Conservation (phyloP, 2,797 vertebrate genomes). For the Anolis apletophallus region DNA sequence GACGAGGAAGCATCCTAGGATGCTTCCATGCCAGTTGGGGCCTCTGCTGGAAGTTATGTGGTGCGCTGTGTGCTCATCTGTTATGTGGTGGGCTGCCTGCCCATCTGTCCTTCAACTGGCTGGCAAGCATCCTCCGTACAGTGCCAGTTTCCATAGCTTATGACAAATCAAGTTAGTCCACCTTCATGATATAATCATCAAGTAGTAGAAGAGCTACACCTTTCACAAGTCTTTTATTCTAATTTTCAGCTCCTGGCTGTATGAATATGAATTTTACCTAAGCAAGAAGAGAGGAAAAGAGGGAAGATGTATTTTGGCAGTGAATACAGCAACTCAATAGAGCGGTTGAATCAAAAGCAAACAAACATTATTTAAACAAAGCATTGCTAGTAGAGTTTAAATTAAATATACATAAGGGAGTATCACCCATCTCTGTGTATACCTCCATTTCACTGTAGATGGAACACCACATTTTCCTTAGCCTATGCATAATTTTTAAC, state of each 20-base stretch:
- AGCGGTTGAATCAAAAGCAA: conserved; percentile 63
- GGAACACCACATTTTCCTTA: not conserved
- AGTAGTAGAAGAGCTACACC: conserved; percentile 43
- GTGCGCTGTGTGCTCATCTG: no score
- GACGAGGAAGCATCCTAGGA: no score
- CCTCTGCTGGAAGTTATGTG: no score
- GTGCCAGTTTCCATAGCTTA: not conserved
- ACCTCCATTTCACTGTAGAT: not conserved
- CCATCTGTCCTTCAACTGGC: no score
- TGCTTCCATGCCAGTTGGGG: no score
- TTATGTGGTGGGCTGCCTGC: no score
- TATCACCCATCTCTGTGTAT: conserved; percentile 11
- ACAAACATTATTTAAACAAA: conserved; percentile 51
- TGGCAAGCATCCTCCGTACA: no score
- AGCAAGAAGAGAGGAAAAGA: conserved; percentile 63
- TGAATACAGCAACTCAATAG: conserved; percentile 56
- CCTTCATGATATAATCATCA: conserved; percentile 16
- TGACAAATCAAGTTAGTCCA: not conserved
- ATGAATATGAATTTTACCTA: conserved; percentile 64
- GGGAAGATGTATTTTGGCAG: conserved; percentile 71
- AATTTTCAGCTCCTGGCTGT: conserved; percentile 73
- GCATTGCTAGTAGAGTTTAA: conserved; percentile 43
- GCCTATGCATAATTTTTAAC: conserved; percentile 28
- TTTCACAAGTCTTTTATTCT: conserved; percentile 51
- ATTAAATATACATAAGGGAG: conserved; percentile 44